A percentile compares a stretch with the other conserved stretches of the same genome.
phyloP scores from a whole-genome alignment of 2,797 vertebrate genomes.

The Siniperca obscura region DNA sequence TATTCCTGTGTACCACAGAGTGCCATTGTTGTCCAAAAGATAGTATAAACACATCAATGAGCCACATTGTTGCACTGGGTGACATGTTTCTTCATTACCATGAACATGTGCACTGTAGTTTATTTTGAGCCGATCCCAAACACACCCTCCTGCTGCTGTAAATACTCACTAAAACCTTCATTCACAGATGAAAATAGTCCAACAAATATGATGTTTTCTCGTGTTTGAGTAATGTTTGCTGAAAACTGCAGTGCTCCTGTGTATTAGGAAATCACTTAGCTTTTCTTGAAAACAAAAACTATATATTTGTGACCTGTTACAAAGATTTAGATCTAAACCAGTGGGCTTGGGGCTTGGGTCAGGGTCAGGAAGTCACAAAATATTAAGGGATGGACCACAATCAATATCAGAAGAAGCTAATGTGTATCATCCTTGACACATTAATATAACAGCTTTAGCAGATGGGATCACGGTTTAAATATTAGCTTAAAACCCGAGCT shows the following conservation, averaged over 20 bases:
- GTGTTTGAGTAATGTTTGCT: no score
- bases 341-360: background rate
- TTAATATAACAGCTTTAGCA: constrained; percentile 15
- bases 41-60: background rate
- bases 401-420: background rate
- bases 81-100: background rate
- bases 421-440: constrained; percentile 20
- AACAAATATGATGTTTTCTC: background rate
- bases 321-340: background rate
- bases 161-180: background rate
- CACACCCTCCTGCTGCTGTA: background rate
- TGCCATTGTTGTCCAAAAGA: constrained; percentile 5
- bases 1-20: background rate
- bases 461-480: constrained; percentile 11
- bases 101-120: background rate
- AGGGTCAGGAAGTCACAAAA: background rate
- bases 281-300: background rate
- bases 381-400: background rate
- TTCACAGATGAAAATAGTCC: background rate
- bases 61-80: background rate
- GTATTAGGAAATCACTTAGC: constrained; percentile 1
- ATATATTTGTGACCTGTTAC: background rate
- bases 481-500: constrained; percentile 7
- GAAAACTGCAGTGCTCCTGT: background rate
- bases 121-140: background rate